Evolutionary conservation across 2,797 vertebrate genomes (phyloP).

Genomic region (Anguilla pacifica): DNA sequence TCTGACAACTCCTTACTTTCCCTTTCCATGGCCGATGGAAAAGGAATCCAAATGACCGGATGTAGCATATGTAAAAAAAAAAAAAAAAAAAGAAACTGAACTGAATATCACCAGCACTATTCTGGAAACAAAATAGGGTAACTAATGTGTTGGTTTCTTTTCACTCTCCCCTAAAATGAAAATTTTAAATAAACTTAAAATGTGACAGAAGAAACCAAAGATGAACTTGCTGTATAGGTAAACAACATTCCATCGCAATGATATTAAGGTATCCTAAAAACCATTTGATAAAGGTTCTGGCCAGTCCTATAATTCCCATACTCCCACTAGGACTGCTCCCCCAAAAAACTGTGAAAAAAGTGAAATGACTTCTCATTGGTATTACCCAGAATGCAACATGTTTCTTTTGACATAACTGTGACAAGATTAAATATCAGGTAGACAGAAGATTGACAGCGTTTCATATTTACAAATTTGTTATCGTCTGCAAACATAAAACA

Average conservation of each 20-base stretch:
- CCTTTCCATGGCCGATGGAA: neutral
- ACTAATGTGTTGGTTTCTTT: slow-evolving; percentile 32
- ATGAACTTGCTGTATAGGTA: slow-evolving; percentile 36
- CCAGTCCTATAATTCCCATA: slow-evolving; percentile 46
- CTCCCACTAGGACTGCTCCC: neutral
- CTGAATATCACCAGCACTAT: neutral
- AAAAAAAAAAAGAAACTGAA: neutral
- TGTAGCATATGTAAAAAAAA: neutral
- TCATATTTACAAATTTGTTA: slow-evolving; percentile 23
- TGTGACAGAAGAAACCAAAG: slow-evolving; percentile 22
- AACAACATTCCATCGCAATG: slow-evolving; percentile 55
- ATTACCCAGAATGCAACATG: neutral
- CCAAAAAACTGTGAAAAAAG: neutral
- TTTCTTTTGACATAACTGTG: neutral
- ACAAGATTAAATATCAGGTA: neutral
- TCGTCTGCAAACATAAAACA: slow-evolving; percentile 32
- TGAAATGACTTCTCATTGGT: neutral
- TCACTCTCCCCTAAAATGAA: slow-evolving; percentile 12
- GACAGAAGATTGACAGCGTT: neutral
- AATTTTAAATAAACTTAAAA: slow-evolving; percentile 45
- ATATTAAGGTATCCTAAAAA: slow-evolving; percentile 58
- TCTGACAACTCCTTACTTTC: neutral
- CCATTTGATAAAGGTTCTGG: slow-evolving; percentile 55
- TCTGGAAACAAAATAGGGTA: neutral
- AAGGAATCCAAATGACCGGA: neutral